Evolutionary conservation across 2,797 vertebrate genomes (phyloP), one percentile per base, ranked within the genome.

Genomic region (Sebastes matsubarae): DNA sequence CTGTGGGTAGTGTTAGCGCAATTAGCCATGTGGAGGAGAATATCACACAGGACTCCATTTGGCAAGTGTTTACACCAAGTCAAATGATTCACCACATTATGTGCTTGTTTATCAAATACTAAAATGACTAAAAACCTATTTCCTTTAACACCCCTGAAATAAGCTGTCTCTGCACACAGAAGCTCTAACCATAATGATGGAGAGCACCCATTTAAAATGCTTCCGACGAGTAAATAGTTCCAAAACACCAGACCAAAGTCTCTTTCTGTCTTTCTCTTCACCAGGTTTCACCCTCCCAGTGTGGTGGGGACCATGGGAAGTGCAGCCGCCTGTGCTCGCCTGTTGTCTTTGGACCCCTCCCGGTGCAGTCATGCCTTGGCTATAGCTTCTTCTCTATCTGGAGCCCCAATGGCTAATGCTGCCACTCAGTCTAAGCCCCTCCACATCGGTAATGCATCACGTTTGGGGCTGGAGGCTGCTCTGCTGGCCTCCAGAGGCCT

Each of bases 331-430:
- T 93, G 95, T 1, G 96, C 97, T 54, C 93, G 95, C 24, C 96
- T 98, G 68, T 89, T 98, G 61, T 95, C 95, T 9, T 91, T 98
- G 79, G 93, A 94, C 79, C 38, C 22, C 0, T 52, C 81, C 2
- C 95, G 94, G 87, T 96, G 96, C 58, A 75, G 93, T 25, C 96
- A 98, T 4, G 97, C 97, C 7, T 78, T 97, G 88, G 97, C 96
- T 38, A 97, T 97, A 1, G 97, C 97, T 1, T 96, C 96, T 0
- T 97, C 97, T 0, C 93, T 97, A 0, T 95, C 97, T 0, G 97
- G 97, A n/a, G 97, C 97, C 0, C 97, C 97, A 9, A 97, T 98
- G 97, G 97, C 97, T 30, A 98, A 98, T 1, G 97, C 97, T 0
- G 97, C 97, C 81, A 97, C 97, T 34, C 97, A 97, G 73, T 95